A percentile compares a stretch with the other conserved stretches of the same genome.
phyloP scores from a whole-genome alignment of 92 coral and sea anemone species.

The Zoanthus gigantus region DNA sequence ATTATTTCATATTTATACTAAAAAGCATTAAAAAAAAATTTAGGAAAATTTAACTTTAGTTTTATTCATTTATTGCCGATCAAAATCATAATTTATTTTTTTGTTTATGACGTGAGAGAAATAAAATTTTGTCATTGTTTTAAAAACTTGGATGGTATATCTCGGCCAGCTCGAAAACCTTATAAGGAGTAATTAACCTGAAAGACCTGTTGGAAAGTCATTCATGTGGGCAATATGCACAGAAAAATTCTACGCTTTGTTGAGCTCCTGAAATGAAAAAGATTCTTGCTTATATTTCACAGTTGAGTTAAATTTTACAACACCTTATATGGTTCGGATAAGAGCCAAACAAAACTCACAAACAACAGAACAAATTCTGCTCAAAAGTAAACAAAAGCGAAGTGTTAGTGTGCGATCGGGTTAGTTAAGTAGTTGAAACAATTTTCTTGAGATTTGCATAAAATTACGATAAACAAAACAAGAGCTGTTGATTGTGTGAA shows the following conservation, averaged over 20 bases:
- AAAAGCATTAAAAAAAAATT: too few relatives aligned
- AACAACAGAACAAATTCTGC: constrained; percentile 18
- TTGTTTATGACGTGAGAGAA: neutral
- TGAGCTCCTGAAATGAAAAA: constrained; percentile 29
- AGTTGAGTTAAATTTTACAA: neutral
- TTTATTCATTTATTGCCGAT: too few relatives aligned
- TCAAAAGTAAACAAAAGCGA: constrained; percentile 28
- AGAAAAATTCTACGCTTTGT: neutral
- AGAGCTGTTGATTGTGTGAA: neutral
- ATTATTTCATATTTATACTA: too few relatives aligned
- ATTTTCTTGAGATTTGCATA: constrained; percentile 12
- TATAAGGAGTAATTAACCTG: constrained; percentile 12
- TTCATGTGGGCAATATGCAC: neutral
- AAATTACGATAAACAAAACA: neutral
- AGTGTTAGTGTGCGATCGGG: neutral
- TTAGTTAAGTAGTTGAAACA: neutral
- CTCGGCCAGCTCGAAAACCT: neutral
- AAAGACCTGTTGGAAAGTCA: neutral
- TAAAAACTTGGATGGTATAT: neutral
- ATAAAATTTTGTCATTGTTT: neutral
- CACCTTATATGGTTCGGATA: constrained; percentile 26
- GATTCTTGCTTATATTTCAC: constrained; percentile 28
- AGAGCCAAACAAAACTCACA: constrained; percentile 1
- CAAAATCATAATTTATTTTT: neutral
- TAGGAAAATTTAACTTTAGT: too few relatives aligned